Evolutionary conservation across 1,140 invertebrate species (phyloP), one percentile per base, ranked within the genome.

Genomic region (Zaprionus ornatus): DNA sequence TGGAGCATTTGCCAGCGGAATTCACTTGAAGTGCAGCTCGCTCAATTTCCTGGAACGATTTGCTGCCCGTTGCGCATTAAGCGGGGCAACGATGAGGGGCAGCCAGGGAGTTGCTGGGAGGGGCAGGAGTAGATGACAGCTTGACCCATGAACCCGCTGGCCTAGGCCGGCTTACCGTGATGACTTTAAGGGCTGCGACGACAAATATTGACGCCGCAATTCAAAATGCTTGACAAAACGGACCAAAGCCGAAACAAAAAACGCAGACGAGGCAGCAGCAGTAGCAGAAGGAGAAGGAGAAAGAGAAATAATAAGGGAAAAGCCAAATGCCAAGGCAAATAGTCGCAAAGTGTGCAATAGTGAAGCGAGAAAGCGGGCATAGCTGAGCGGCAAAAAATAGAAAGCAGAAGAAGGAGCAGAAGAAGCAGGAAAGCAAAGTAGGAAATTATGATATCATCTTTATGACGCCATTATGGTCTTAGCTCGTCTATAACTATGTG

Each of bases 401-500:
- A 17, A 7, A 45, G 40, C 7, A 17, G 15, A 2, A 40, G 15
- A 9, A 42, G 40, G 13, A 12, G 35, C 4, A 32, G 37, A 13
- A 40, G 37, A 17, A 17, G 40, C 74, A 64, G 64, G 61, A 85
- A 90, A 87, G 84, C 69, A 87, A 87, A 87, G 80, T 79, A 80
- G 83, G 80, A 86, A 90, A 87, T 87, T 87, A 87, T 87, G 84
- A 87, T 87, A 88, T 87, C 84, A 87, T 87, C 85, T 87, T 87
- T 87, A 87, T 87, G 84, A 87, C 84, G 85, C 84, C 84, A 87
- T 87, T 87, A 90, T 90, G 84, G 85, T 63, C 70, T 62, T 59
- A 50, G 37, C 57, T 66, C 52, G 19, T 35, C 23, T 54, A 50
- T 32, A 29, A 42, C 55, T 68, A 61, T 60, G 76, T 55, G 52